phyloP scores from a whole-genome alignment of 2,113 vertebrate species.

The Centrocercus urophasianus region DNA sequence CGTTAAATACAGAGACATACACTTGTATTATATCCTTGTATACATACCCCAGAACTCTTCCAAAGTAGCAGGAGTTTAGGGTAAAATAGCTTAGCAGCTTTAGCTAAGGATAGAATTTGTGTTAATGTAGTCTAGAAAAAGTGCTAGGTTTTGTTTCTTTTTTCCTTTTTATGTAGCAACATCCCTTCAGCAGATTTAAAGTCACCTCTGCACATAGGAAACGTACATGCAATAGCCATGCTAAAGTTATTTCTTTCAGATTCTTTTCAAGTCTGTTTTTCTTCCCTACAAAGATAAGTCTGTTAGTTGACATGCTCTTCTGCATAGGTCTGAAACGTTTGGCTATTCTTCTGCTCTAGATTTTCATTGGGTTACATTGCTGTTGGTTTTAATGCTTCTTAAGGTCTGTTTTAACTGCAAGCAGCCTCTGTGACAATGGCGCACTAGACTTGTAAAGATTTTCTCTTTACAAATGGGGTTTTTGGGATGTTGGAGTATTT shows the following conservation, averaged over 20 bases:
- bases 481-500: conserved; percentile 32
- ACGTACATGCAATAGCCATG: fast-evolving
- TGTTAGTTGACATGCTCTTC: not conserved
- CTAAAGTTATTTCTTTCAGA: not conserved
- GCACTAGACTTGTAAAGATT: not conserved
- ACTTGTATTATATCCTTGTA: no score
- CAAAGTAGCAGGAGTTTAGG: not conserved
- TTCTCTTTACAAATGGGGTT: conserved; percentile 15
- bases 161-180: not conserved
- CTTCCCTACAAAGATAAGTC: not conserved
- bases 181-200: not conserved
- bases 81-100: not conserved
- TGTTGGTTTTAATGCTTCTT: not conserved
- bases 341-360: not conserved
- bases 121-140: not conserved
- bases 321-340: not conserved
- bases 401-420: not conserved
- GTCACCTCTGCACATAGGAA: fast-evolving
- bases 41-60: not conserved
- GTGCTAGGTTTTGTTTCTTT: no score
- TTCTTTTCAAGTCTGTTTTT: not conserved
- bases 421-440: not conserved
- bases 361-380: not conserved
- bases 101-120: not conserved
- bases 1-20: not conserved